A percentile compares a stretch with the other conserved stretches of the same genome.
These are phyloP conservation scores for Pampusana beccarii DNA, from an alignment of 2,113 vertebrate species.

Conservation along the genomic window DNA sequence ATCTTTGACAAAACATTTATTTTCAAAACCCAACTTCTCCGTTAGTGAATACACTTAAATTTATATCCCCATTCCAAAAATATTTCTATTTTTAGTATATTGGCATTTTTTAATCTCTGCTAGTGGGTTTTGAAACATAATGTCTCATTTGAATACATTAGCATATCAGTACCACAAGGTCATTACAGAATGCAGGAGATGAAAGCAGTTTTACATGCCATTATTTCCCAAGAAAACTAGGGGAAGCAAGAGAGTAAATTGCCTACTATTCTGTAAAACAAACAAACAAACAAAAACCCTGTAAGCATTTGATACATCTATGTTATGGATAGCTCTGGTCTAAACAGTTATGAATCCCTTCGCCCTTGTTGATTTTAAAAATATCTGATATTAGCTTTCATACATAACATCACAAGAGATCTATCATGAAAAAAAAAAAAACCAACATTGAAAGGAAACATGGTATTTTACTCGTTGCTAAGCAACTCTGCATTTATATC, in stretches of 20 bases:
- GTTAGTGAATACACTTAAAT: background rate
- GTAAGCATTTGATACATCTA: background rate
- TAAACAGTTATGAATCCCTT: background rate
- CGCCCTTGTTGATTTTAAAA: background rate
- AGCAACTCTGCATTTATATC: background rate
- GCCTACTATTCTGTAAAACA: background rate
- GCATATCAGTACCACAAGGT: constrained; percentile 54
- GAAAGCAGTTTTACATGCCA: constrained; percentile 21
- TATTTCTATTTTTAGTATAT: constrained; percentile 51
- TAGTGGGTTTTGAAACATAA: constrained; percentile 52
- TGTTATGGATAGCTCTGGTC: background rate
- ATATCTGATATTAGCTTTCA: background rate
- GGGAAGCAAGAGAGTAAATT: background rate
- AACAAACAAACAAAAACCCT: background rate
- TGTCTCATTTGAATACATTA: constrained; percentile 67
- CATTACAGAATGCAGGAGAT: constrained; percentile 30
- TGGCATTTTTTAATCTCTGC: constrained; percentile 46
- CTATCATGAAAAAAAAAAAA: background rate
- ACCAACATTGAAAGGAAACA: background rate
- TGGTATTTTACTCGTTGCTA: constrained; percentile 20
- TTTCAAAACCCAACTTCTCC: constrained; percentile 3
- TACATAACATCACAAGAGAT: background rate
- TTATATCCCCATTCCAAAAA: background rate
- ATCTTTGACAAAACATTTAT: background rate
- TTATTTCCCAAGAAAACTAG: constrained; percentile 6